phyloP scores from a whole-genome alignment of 2,888 invertebrate genomes.

The Salticus scenicus region DNA sequence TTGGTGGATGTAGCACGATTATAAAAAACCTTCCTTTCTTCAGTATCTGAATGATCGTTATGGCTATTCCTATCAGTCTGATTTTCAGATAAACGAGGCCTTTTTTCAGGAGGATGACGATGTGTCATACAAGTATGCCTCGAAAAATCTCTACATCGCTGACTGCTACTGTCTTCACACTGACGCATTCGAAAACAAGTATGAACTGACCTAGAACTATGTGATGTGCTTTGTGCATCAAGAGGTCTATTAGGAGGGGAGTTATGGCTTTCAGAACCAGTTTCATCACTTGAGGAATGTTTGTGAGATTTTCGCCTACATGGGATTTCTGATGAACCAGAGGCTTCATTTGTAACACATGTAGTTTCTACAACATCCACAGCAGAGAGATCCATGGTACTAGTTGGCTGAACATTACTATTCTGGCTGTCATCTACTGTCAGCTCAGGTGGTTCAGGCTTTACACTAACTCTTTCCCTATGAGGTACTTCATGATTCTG shows the following conservation, averaged over 20 bases:
- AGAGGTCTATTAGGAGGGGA: constrained; percentile 39
- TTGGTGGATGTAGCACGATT: constrained; percentile 61
- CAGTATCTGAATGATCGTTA: constrained; percentile 55
- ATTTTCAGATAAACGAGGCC: constrained; percentile 44
- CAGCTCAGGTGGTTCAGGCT: constrained; percentile 61
- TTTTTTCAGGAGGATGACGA: constrained; percentile 36
- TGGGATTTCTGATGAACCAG: constrained; percentile 41
- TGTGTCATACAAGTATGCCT: constrained; percentile 40
- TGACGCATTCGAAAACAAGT: constrained; percentile 48
- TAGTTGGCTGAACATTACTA: constrained; percentile 60
- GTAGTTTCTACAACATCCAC: constrained; percentile 57
- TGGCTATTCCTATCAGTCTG: constrained; percentile 46
- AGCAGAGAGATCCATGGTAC: constrained; percentile 60
- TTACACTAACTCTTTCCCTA: constrained; percentile 39
- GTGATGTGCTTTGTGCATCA: constrained; percentile 27
- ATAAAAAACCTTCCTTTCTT: constrained; percentile 60
- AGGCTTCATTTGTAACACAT: constrained; percentile 20
- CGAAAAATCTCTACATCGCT: constrained; percentile 42
- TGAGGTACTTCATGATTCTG: neutral
- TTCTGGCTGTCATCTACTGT: constrained; percentile 61
- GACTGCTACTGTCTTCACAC: constrained; percentile 32
- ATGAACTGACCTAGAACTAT: constrained; percentile 22
- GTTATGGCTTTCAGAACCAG: constrained; percentile 40
- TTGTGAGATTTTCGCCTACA: constrained; percentile 42
- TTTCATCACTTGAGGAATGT: constrained; percentile 50